Conservation (phyloP, 2,113 vertebrate species). For the Pipra filicauda region DNA sequence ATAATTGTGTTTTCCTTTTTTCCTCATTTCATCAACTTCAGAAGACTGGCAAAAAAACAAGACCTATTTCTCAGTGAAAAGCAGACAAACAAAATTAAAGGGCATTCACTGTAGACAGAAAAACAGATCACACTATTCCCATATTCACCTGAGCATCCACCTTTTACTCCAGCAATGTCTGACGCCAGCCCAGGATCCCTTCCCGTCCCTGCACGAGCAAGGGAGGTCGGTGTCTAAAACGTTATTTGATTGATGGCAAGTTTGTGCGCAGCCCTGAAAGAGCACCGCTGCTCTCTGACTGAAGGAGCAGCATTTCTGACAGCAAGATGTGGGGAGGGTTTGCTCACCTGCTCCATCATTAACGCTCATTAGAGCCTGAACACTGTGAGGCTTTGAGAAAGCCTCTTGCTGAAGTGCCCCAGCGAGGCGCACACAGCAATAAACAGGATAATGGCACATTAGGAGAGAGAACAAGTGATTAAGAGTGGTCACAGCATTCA, state of each 20-base stretch:
- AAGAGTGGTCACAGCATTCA: slow-evolving; percentile 23
- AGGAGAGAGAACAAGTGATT: slow-evolving; percentile 30
- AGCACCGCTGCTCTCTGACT: background rate
- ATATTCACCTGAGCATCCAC: background rate
- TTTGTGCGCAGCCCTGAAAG: background rate
- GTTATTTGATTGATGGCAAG: background rate
- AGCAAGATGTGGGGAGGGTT: background rate
- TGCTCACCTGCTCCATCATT: slow-evolving; percentile 47
- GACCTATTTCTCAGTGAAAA: slow-evolving; percentile 22
- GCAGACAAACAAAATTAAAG: slow-evolving; percentile 30
- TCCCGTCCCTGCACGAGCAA: background rate
- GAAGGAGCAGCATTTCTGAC: background rate
- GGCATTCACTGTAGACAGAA: background rate
- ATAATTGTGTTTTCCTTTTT: background rate
- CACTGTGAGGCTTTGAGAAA: background rate
- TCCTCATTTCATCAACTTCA: slow-evolving; percentile 37
- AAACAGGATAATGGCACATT: slow-evolving; percentile 33
- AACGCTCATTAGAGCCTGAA: background rate
- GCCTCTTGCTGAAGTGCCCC: slow-evolving; percentile 7
- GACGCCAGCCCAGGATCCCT: background rate
- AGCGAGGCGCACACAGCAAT: background rate
- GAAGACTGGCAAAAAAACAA: slow-evolving; percentile 34
- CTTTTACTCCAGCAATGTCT: background rate
- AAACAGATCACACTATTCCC: background rate
- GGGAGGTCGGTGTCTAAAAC: background rate